Base-by-base conservation (phyloP, 2,797 vertebrate genomes). In the Megalops cyprinoides region DNA sequence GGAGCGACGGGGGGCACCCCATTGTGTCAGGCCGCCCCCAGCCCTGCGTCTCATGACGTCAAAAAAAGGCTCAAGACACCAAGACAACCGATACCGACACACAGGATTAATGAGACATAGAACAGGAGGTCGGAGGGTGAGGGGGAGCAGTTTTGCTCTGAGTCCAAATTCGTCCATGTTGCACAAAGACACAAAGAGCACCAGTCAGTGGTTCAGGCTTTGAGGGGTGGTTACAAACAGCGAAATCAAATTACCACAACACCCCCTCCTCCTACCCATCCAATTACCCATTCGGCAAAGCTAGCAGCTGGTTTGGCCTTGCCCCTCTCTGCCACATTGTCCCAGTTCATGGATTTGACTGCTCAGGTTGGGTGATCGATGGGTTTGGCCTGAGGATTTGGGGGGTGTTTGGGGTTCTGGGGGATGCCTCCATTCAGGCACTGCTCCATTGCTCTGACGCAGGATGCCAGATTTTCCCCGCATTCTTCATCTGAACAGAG, bases 371-470 rank as follows among this genome's bases (percentile, higher is more conserved):
- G 20, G 67, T 44, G 39, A 71, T 42, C 8, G 67, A 44, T 71
- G 39, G 67, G 37, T n/a, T 14, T 37, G n/a, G 67, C 8, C 18
- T 9, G 39, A 71, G 37, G 39, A n/a, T 71, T 71, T 71, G 67
- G 20, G 67, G 20, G 28, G 31, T 42, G 20, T 42, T 39, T 10
- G 39, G 62, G 39, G 39, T 42, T 18, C 18, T 20, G 23, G 20
- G 25, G 23, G 25, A 39, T 37, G n/a, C 44, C 67, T 71, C 39
- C 67, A 71, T 44, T 71, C 67, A 71, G 67, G 55, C 73, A 76
- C 79, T 37, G 56, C 55, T 44, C 79, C 34, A 37, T 31, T 31
- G 34, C 79, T 81, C 74, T 81, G 74, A 81, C 74, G 74, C 79
- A 81, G 74, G 42, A 53, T 31, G 79, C 31, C 74, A 34, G n/a